Percentiles rank a stretch among this genome's conserved stretches.
These are phyloP conservation scores for Aratinga solstitialis DNA, from an alignment of 2,797 vertebrate species.

Conservation along the genomic window DNA sequence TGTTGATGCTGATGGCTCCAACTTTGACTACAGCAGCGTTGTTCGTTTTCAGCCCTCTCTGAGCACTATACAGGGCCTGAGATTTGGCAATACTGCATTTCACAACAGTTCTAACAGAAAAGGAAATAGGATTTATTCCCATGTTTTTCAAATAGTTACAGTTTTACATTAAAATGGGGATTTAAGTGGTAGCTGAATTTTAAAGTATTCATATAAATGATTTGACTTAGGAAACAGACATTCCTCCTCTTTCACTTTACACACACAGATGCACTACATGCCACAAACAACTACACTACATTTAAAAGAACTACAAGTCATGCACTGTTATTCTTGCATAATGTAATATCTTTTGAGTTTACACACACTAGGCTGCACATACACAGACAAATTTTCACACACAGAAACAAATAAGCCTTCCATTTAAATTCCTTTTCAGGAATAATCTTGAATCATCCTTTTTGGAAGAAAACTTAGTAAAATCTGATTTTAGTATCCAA, in stretches of 20 bases:
- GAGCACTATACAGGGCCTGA: slow-evolving; percentile 96
- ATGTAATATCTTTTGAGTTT: not conserved
- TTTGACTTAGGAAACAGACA: not conserved
- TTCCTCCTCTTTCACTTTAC: not conserved
- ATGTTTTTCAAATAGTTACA: fast-evolving
- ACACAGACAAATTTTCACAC: not conserved
- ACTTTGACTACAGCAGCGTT: slow-evolving; percentile 96
- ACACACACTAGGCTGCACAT: not conserved
- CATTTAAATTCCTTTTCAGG: slow-evolving; percentile 16
- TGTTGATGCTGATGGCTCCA: slow-evolving; percentile 97
- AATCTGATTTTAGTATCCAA: not conserved
- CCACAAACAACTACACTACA: slow-evolving; percentile 26
- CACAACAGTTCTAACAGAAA: slow-evolving; percentile 89
- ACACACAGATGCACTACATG: slow-evolving; percentile 42
- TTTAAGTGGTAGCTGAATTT: not conserved
- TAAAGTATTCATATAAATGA: not conserved
- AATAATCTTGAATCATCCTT: not conserved
- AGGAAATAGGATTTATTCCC: not conserved
- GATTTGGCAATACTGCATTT: slow-evolving; percentile 99
- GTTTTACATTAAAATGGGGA: not conserved
- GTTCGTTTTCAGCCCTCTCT: slow-evolving; percentile 93
- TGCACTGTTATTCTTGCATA: slow-evolving; percentile 7
- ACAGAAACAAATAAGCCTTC: not conserved
- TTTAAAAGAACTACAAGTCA: not conserved
- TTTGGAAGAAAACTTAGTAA: not conserved